Base-by-base conservation (phyloP, 2,888 invertebrate genomes). In the Boloria euphrosyne region DNA sequence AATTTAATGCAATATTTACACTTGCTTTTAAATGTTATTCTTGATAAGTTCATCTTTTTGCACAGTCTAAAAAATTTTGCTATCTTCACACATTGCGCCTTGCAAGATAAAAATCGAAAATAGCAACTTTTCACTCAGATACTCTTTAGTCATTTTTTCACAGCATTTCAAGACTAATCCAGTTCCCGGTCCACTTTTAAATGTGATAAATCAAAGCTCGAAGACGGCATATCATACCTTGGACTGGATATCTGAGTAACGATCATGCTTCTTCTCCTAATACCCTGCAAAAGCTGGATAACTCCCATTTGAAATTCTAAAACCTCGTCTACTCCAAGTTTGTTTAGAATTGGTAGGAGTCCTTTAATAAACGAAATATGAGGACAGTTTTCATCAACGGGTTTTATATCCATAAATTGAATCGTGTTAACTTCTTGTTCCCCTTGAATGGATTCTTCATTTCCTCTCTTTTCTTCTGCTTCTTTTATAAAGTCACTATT, bases 291-390 rank as follows among this genome's bases (percentile, higher is more conserved):
- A n/a, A 65, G 59, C 18, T 54, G 58, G 44, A 65, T 59, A 1
- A 62, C 68, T 5, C 68, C 68, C 31, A 44, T 53, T 44, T 62
- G 65, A 44, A 68, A 68, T 14, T 65, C 68, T 27, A 65, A 18
- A 10, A 58, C 18, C 14, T 68, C 65, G 13, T 68, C 65, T 3
- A 65, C 68, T 16, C 38, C 62, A 7, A 68, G 62, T 27, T 62
- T 62, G 27, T 51, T 55, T 18, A 68, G n/a, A 31, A 22, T 62
- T 13, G 65, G 62, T 13, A 68, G 13, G 0, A 68, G 62, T 13
- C 65, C 59, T 17, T 38, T 62, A 1, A 62, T 46, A 38, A 68
- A 62, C 13, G 54, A 62, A 13, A 68, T 13, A n/a, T 68, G 65
- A 22, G 65, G 62, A 43, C 50, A 54, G 14, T 62, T 62, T 3